Percentiles rank a stretch among this genome's conserved stretches.
These are phyloP conservation scores for Frankliniella fusca DNA, from an alignment of 2,888 invertebrate genomes.

Conservation along the genomic window DNA sequence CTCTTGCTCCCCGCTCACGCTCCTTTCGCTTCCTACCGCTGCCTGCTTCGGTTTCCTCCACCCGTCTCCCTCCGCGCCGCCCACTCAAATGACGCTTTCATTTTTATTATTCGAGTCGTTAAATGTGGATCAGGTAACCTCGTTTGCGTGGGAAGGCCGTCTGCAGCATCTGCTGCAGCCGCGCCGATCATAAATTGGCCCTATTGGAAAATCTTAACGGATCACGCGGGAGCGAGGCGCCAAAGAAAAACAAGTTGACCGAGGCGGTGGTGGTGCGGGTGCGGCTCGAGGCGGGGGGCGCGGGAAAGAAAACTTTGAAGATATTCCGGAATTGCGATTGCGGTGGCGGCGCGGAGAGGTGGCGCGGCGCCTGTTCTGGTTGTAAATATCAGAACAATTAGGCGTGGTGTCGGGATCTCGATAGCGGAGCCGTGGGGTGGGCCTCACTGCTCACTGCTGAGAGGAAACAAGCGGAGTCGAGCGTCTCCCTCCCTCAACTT, in stretches of 20 bases:
- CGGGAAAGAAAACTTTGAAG: no score
- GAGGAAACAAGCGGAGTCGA: no score
- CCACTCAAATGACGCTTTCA: slow-evolving; percentile 6
- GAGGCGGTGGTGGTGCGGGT: no score
- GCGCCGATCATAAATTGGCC: not conserved
- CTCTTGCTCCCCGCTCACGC: not conserved
- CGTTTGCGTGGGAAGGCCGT: not conserved
- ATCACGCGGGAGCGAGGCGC: not conserved
- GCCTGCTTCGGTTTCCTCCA: not conserved
- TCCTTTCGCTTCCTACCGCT: not conserved
- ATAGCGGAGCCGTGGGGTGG: no score
- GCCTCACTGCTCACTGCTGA: no score
- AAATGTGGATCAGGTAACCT: slow-evolving; percentile 10
- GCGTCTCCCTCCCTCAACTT: no score
- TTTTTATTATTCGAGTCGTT: slow-evolving; percentile 1
- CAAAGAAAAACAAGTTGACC: not conserved
- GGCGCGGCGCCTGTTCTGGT: no score
- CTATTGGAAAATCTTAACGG: slow-evolving; percentile 3
- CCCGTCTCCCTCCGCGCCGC: not conserved
- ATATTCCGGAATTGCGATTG: no score
- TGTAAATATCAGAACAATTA: no score
- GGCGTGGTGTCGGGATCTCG: no score
- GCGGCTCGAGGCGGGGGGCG: no score
- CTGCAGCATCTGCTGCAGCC: not conserved
- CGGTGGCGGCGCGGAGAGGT: no score